Evolutionary conservation across 2,113 vertebrate species (phyloP), one percentile per base, ranked within the genome.

Genomic region (Thamnophis sirtalis): DNA sequence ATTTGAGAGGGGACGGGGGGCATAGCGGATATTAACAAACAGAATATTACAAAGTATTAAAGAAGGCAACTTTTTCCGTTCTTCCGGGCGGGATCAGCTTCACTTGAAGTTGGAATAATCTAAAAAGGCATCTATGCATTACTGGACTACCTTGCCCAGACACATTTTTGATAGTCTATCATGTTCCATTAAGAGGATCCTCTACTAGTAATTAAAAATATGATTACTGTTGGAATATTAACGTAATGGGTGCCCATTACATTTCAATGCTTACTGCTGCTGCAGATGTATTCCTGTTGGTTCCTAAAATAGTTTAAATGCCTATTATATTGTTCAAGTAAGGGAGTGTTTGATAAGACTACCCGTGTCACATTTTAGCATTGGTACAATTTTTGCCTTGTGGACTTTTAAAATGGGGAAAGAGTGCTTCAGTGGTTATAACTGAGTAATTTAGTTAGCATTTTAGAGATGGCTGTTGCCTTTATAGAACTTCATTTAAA

Each of bases 91-190:
- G 11, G 2, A 84, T 22, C 86, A 89, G 84, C 96, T 92, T 97
- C 94, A 99, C 97, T 99, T 99, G 98, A 99, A 99, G 98, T 99
- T 99, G 98, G 99, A 99, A 92, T 99, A 99, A 97, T 99, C 99
- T 95, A 99, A 99, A 97, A 99, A 99, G 88, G 99, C 99, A 95
- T 99, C 99, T n/a, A 99, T 99, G 43, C 99, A 99, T 94, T 99
- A 99, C 97, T 99, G 99, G 97, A 99, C 99, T 98, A 99, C 99
- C 97, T 99, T 99, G 98, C 99, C 1, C 2, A 43, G 43, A 38
- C n/a, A 38, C 6, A 80, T 80, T 80, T 68, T 68, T n/a, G 60
- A n/a, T 68, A 68, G 60, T 68, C 60, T n/a, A n/a, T 68, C 17
- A 0, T 15, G 15, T 80, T 80, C 68, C 33, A 80, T 19, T 80